A percentile compares a stretch with the other conserved stretches of the same genome.
phyloP scores from a whole-genome alignment of 2,888 invertebrate species.

The Acheta domesticus region DNA sequence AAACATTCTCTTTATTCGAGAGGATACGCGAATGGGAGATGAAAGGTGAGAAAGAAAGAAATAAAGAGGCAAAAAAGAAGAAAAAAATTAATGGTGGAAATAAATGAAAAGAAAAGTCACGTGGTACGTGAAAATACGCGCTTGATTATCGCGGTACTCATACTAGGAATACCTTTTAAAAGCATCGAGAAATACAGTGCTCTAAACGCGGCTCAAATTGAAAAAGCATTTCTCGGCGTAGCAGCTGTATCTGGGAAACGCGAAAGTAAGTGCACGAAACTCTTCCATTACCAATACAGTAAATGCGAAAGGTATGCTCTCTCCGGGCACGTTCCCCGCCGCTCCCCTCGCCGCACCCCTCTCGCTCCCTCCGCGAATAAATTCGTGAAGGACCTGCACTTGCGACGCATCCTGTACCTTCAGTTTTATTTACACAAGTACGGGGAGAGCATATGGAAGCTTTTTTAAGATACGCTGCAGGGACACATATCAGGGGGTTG shows the following conservation, averaged over 20 bases:
- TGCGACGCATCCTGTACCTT: constrained; percentile 5
- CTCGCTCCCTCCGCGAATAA: neutral
- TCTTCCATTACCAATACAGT: constrained; percentile 18
- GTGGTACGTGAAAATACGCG: neutral
- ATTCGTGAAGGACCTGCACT: neutral
- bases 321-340: neutral
- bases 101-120: neutral
- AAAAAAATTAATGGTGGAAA: neutral
- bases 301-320: neutral
- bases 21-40: too few species aligned
- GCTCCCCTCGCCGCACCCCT: neutral
- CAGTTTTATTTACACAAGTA: constrained; percentile 11
- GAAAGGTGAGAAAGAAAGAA: neutral
- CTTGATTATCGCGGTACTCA: constrained; percentile 4
- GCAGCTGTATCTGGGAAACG: neutral
- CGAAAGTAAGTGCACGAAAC: constrained; percentile 18
- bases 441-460: constrained; percentile 18
- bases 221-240: neutral
- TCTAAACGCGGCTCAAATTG: constrained; percentile 18
- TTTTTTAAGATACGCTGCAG: constrained; percentile 7
- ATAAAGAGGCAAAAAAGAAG: neutral
- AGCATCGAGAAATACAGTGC: neutral
- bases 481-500: constrained; percentile 10
- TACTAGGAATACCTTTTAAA: neutral
- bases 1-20: too few species aligned